Percentiles rank a stretch among this genome's conserved stretches.
Evolutionary conservation across 1,140 invertebrate genomes (phyloP).

Genomic region (Pogonomyrmex californicus): DNA sequence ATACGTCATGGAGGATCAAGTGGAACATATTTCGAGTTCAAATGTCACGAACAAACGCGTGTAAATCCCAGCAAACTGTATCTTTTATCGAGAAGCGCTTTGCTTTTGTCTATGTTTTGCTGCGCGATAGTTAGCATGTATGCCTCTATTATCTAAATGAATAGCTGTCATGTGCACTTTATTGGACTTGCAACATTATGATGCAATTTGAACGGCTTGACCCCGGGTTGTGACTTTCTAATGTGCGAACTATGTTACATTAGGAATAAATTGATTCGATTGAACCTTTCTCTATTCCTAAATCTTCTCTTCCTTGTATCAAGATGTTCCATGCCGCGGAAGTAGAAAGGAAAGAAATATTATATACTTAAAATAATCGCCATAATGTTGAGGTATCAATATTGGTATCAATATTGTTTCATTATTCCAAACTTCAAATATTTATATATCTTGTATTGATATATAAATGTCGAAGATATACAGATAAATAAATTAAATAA

Average conservation of each 20-base stretch:
- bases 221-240: constrained; percentile 53
- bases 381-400: not conserved
- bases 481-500: not conserved
- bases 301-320: not conserved
- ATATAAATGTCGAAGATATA: too few relatives aligned
- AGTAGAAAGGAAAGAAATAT: not conserved
- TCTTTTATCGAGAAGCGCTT: constrained; percentile 39
- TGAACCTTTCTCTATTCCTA: constrained; percentile 19
- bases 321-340: not conserved
- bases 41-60: constrained; percentile 18
- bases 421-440: constrained; percentile 4
- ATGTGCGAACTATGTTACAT: constrained; percentile 33
- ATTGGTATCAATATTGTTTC: not conserved
- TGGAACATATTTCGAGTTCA: constrained; percentile 21
- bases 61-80: not conserved
- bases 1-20: not conserved
- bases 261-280: constrained; percentile 46
- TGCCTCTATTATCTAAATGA: constrained; percentile 51
- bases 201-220: constrained; percentile 40
- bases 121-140: constrained; percentile 26
- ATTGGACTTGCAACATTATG: constrained; percentile 41
- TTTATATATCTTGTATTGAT: not conserved
- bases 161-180: constrained; percentile 58
- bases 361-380: not conserved
- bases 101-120: constrained; percentile 7